These are phyloP conservation scores for Bimastos eiseni DNA, from an alignment of 2,888 invertebrate species.

Conservation along the genomic window DNA sequence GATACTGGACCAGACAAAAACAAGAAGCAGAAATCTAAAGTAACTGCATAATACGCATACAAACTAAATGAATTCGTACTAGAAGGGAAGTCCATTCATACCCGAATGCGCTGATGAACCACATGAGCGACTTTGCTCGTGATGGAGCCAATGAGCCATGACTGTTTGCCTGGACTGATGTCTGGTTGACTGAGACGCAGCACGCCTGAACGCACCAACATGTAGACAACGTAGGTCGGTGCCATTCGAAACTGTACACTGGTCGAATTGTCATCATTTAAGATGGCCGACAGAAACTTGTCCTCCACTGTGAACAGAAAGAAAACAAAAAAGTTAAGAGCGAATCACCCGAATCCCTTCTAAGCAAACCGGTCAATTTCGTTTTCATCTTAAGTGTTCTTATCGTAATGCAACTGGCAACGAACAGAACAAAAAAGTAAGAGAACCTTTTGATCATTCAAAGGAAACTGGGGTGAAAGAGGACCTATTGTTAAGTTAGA, in stretches of 20 bases:
- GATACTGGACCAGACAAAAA: neutral
- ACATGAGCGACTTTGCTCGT: slow-evolving; percentile 60
- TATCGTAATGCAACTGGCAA: neutral
- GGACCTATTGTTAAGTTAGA: too few relatives aligned
- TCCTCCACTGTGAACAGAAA: slow-evolving; percentile 15
- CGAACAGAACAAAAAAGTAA: neutral
- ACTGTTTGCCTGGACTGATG: neutral
- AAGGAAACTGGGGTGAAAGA: too few relatives aligned
- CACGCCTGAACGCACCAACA: slow-evolving; percentile 86
- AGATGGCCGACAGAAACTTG: neutral
- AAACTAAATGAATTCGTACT: neutral
- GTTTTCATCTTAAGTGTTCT: neutral
- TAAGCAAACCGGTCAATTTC: neutral
- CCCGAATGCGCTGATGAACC: slow-evolving; percentile 82
- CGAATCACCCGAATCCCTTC: neutral
- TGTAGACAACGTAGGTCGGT: slow-evolving; percentile 93
- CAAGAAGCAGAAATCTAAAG: neutral
- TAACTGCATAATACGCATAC: too few relatives aligned
- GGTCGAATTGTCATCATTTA: slow-evolving; percentile 1
- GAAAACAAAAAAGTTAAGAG: neutral
- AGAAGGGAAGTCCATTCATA: slow-evolving; percentile 53
- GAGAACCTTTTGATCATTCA: neutral
- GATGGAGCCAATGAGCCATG: slow-evolving; percentile 2
- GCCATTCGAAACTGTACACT: slow-evolving; percentile 83
- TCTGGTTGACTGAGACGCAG: slow-evolving; percentile 81